phyloP scores from a whole-genome alignment of 2,888 invertebrate genomes.

The Alviniconcha strummeri region DNA sequence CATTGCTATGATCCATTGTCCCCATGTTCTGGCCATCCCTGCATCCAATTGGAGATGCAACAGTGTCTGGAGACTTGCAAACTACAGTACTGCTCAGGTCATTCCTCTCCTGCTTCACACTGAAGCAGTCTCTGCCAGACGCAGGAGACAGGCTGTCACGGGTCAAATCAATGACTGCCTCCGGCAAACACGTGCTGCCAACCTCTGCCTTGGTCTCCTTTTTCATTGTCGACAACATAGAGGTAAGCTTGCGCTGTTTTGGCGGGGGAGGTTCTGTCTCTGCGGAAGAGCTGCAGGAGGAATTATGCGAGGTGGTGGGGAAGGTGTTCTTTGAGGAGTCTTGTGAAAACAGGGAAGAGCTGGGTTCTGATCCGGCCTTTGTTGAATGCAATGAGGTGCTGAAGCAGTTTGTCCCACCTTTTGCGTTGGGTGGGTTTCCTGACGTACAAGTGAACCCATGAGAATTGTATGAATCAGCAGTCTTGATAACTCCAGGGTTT shows the following conservation, averaged over 20 bases:
- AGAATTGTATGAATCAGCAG: too few relatives aligned
- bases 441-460: too few relatives aligned
- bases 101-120: background rate
- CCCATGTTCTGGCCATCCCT: background rate
- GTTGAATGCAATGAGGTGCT: too few relatives aligned
- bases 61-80: too few relatives aligned
- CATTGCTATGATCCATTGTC: background rate
- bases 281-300: background rate
- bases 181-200: background rate
- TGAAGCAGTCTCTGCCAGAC: background rate
- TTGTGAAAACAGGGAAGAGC: background rate
- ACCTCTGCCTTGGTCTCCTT: background rate
- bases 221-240: background rate
- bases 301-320: background rate
- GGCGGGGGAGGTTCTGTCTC: constrained; percentile 6
- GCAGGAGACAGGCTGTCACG: too few relatives aligned
- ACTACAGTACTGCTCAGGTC: background rate
- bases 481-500: too few relatives aligned
- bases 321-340: background rate
- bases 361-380: background rate
- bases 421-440: too few relatives aligned
- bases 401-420: too few relatives aligned
- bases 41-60: background rate
- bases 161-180: background rate
- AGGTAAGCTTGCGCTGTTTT: constrained; percentile 25